Percentiles rank a stretch among this genome's conserved stretches.
These are phyloP conservation scores for Sebastes oblongus DNA, from an alignment of 2,797 vertebrate genomes.

Conservation along the genomic window DNA sequence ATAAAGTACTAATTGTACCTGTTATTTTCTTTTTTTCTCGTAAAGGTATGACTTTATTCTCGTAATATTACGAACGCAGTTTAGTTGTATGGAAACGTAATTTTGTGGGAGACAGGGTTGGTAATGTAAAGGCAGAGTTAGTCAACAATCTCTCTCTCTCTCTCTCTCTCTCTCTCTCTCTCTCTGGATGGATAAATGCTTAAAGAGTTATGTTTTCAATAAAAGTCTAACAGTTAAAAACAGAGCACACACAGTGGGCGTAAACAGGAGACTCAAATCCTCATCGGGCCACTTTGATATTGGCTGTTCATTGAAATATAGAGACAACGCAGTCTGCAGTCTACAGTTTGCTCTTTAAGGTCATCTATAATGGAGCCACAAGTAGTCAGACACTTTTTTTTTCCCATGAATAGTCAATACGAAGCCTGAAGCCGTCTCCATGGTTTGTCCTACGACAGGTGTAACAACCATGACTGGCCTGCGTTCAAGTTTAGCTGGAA, in stretches of 20 bases:
- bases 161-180: not conserved
- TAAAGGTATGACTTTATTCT: too few relatives aligned
- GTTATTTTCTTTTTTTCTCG: too few relatives aligned
- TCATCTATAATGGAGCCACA: constrained; percentile 6
- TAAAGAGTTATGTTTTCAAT: not conserved
- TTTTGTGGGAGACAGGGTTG: too few relatives aligned
- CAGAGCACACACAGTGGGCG: not conserved
- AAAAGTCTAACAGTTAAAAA: not conserved
- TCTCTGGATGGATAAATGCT: not conserved
- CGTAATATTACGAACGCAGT: too few relatives aligned
- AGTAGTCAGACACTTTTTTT: not conserved
- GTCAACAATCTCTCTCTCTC: not conserved
- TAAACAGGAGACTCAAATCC: not conserved
- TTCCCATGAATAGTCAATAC: not conserved
- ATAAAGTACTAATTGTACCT: too few relatives aligned
- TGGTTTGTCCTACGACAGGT: not conserved
- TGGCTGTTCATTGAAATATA: not conserved
- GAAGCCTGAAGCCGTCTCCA: not conserved
- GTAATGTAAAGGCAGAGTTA: not conserved
- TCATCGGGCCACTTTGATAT: not conserved
- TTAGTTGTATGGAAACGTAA: too few relatives aligned
- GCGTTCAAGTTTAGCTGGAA: constrained; percentile 10
- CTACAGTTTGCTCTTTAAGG: not conserved
- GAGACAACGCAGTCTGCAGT: not conserved
- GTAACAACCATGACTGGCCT: not conserved